Conservation (phyloP, 2,113 vertebrate genomes). For the Cranoglanis bouderius region DNA sequence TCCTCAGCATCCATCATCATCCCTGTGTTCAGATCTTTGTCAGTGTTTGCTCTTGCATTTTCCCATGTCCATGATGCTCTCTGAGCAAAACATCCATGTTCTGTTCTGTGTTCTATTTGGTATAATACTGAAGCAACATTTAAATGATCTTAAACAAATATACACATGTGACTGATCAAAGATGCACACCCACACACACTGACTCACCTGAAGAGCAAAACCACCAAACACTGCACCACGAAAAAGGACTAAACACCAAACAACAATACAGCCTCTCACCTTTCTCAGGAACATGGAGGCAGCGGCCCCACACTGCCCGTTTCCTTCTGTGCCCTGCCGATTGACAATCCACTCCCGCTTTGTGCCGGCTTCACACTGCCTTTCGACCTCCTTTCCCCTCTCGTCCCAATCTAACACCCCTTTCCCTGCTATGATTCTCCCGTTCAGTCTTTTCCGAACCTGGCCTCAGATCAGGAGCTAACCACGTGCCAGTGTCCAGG, state of each 20-base stretch:
- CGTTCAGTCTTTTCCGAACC: constrained; percentile 8
- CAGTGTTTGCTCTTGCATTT: not conserved
- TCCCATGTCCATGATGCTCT: not conserved
- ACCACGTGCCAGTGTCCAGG: constrained; percentile 31
- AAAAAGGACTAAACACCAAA: not conserved
- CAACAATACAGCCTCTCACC: constrained; percentile 37
- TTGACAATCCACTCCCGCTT: not conserved
- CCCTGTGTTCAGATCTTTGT: not conserved
- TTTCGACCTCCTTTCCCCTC: constrained; percentile 18
- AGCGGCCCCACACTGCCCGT: constrained; percentile 21
- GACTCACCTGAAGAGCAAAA: not conserved
- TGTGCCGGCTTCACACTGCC: constrained; percentile 2
- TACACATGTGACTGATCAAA: constrained; percentile 23
- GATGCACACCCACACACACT: constrained; percentile 22
- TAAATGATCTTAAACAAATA: not conserved
- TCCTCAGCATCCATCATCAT: constrained; percentile 18
- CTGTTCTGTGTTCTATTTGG: not conserved
- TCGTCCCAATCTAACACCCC: constrained; percentile 22
- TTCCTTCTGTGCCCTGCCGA: not conserved
- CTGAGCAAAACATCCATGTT: not conserved
- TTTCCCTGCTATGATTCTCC: constrained; percentile 13
- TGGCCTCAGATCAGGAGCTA: constrained; percentile 42
- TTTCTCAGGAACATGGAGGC: constrained; percentile 46
- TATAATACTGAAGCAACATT: not conserved
- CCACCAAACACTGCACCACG: not conserved